Percentiles rank a stretch among this genome's conserved stretches.
Conservation (phyloP, 2,888 invertebrate genomes). For the Julus scandinavius region DNA sequence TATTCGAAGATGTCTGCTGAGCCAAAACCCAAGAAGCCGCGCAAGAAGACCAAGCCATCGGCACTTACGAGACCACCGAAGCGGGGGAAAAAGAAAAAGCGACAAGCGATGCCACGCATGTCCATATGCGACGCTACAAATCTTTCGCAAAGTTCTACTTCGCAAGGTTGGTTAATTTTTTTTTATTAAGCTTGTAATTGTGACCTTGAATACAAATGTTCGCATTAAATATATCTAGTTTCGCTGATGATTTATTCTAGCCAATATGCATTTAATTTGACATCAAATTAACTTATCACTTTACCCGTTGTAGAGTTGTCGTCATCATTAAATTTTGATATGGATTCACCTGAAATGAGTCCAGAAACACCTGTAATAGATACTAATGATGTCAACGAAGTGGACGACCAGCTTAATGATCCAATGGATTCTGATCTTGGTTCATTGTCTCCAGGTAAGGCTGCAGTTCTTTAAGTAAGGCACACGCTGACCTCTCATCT, state of each 20-base stretch:
- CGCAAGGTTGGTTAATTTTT: slow-evolving; percentile 37
- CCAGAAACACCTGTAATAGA: slow-evolving; percentile 59
- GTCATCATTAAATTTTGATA: slow-evolving; percentile 57
- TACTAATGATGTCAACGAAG: slow-evolving; percentile 7
- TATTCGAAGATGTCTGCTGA: slow-evolving; percentile 81
- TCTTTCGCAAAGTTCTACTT: slow-evolving; percentile 48
- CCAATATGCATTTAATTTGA: no score
- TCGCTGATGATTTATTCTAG: no score
- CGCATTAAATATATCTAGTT: no score
- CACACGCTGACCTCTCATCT: no score
- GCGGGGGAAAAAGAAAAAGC: slow-evolving; percentile 73
- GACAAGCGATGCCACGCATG: slow-evolving; percentile 60
- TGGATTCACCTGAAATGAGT: slow-evolving; percentile 56
- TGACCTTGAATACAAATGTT: no score
- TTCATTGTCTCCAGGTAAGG: slow-evolving; percentile 18
- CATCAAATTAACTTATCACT: no score
- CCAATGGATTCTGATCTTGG: slow-evolving; percentile 27
- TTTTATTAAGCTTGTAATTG: no score
- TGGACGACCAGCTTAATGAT: background rate
- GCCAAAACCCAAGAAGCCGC: slow-evolving; percentile 77
- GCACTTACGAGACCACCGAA: slow-evolving; percentile 66
- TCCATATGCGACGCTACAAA: background rate
- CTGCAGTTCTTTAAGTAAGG: no score
- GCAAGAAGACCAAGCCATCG: slow-evolving; percentile 67
- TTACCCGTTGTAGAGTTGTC: slow-evolving; percentile 51